phyloP scores from a whole-genome alignment of 2,113 vertebrate species.

The Andinoacara biseriatus region DNA sequence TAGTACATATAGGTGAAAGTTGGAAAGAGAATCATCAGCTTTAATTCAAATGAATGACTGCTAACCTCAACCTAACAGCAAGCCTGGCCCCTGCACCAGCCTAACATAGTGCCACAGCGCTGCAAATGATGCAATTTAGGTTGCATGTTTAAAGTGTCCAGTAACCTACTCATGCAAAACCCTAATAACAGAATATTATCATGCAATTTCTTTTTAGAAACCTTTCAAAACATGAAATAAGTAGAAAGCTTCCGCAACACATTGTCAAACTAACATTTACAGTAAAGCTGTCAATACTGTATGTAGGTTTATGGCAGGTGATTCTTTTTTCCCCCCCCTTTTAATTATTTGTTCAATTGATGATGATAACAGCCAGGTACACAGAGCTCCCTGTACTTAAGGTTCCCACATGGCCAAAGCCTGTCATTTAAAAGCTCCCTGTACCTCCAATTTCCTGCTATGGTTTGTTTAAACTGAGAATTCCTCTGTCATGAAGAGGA shows the following conservation, averaged over 20 bases:
- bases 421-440: slow-evolving; percentile 50
- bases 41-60: background rate
- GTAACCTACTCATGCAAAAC: background rate
- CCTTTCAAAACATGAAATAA: too few relatives aligned
- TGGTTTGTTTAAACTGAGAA: slow-evolving; percentile 76
- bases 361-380: slow-evolving; percentile 45
- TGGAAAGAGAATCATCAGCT: background rate
- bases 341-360: slow-evolving; percentile 34
- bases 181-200: background rate
- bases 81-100: background rate
- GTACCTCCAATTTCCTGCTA: slow-evolving; percentile 63
- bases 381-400: slow-evolving; percentile 39
- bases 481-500: slow-evolving; percentile 55
- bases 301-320: background rate
- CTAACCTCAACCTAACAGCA: background rate
- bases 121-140: background rate
- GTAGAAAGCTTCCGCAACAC: too few relatives aligned
- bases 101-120: background rate
- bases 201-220: background rate
- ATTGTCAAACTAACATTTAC: background rate
- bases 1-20: background rate
- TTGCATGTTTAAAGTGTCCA: background rate
- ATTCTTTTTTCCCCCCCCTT: slow-evolving; percentile 4
- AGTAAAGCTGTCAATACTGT: background rate
- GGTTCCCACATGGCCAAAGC: slow-evolving; percentile 33